These are phyloP conservation scores for Pollimyrus isidori DNA, from an alignment of 2,113 vertebrate genomes.

Conservation along the genomic window DNA sequence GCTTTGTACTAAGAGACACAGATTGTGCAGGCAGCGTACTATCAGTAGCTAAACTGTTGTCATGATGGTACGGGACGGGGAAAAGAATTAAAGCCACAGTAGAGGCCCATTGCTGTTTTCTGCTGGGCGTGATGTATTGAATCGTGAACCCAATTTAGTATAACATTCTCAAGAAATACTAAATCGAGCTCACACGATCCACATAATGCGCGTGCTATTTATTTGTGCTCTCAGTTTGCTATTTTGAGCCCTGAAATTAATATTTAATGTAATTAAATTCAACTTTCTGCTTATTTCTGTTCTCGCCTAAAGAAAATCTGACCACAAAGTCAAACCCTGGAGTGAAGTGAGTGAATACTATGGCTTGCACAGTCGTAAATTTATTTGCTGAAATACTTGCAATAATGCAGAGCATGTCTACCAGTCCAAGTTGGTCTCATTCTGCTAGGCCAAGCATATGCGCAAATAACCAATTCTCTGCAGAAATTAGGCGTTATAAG, in stretches of 20 bases:
- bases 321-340: not conserved
- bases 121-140: not conserved
- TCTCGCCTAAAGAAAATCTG: not conserved
- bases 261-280: not conserved
- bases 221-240: not conserved
- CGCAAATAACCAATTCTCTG: not conserved
- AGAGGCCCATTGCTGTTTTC: not conserved
- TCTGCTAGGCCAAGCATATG: not conserved
- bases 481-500: not conserved
- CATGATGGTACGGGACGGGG: not conserved
- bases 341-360: not conserved
- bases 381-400: not conserved
- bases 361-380: not conserved
- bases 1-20: not conserved
- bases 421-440: not conserved
- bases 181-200: not conserved
- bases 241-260: not conserved
- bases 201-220: not conserved
- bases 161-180: not conserved
- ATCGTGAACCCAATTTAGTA: not conserved
- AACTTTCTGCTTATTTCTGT: not conserved
- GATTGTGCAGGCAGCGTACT: not conserved
- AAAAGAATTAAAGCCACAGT: not conserved
- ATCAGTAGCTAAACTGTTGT: not conserved
- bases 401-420: not conserved